A percentile compares a stretch with the other conserved stretches of the same genome.
phyloP scores from a whole-genome alignment of 2,113 vertebrate species.

The Procavia capensis region DNA sequence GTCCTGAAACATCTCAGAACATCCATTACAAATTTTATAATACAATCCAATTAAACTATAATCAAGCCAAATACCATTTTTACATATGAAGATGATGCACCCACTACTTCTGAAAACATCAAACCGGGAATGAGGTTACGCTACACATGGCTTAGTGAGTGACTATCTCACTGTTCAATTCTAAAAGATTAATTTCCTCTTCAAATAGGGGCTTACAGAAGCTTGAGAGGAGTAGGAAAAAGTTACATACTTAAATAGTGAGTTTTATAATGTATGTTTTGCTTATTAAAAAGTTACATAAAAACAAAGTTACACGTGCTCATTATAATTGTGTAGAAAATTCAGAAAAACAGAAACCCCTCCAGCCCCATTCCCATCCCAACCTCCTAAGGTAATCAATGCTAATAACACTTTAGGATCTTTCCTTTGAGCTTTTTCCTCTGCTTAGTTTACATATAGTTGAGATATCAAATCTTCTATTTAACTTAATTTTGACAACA shows the following conservation, averaged over 20 bases:
- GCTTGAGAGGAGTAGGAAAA: constrained; percentile 27
- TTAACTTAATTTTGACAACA: not conserved
- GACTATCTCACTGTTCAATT: constrained; percentile 15
- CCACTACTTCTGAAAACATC: constrained; percentile 18
- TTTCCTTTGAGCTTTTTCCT: not conserved
- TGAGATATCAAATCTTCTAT: not conserved
- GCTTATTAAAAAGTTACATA: not conserved
- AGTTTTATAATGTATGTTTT: not conserved
- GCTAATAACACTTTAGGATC: not conserved
- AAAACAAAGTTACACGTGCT: not conserved
- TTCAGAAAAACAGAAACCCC: not conserved
- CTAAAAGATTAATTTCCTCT: not conserved
- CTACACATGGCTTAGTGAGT: not conserved
- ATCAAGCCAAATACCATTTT: not conserved
- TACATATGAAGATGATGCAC: not conserved
- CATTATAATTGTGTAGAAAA: not conserved
- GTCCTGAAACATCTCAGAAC: not conserved
- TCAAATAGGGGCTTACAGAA: not conserved
- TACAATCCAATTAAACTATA: not conserved
- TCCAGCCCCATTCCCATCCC: not conserved
- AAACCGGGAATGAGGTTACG: not conserved
- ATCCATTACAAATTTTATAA: not conserved
- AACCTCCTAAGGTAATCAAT: not conserved
- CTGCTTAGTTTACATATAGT: not conserved
- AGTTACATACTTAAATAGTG: not conserved